Evolutionary conservation across 1,140 invertebrate species (phyloP).

Genomic region (Lanistes nyassanus): DNA sequence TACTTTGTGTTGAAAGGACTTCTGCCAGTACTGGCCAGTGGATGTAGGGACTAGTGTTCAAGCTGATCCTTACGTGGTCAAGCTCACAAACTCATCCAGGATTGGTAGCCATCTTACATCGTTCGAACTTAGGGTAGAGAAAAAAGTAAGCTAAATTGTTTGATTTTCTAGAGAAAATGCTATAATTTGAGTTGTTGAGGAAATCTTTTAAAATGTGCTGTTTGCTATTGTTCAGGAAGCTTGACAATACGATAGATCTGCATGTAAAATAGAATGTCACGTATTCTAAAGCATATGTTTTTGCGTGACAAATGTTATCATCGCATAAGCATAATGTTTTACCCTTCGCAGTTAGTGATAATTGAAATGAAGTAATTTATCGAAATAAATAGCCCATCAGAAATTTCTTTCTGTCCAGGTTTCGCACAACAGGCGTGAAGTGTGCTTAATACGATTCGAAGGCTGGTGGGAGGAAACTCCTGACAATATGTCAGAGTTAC

Average conservation of each 20-base stretch:
- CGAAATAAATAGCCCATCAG: too few species aligned
- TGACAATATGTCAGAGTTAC: constrained; percentile 91
- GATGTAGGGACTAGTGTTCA: not conserved
- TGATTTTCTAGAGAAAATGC: too few species aligned
- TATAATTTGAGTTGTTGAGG: not conserved
- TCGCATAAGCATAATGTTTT: too few species aligned
- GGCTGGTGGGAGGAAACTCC: constrained; percentile 83
- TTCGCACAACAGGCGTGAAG: not conserved
- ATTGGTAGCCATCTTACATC: not conserved
- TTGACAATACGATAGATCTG: too few species aligned
- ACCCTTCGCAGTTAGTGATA: too few species aligned
- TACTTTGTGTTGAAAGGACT: not conserved
- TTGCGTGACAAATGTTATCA: too few species aligned
- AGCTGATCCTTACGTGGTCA: not conserved
- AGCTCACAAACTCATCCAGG: not conserved
- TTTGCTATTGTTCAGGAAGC: not conserved
- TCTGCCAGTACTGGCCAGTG: constrained; percentile 7
- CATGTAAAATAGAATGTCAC: too few species aligned
- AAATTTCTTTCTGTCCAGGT: not conserved
- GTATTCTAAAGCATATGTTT: too few species aligned
- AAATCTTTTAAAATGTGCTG: not conserved
- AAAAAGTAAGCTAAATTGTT: not conserved
- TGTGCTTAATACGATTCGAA: not conserved
- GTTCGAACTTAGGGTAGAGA: not conserved
- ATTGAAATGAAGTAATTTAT: too few species aligned